phyloP scores from a whole-genome alignment of 1,140 invertebrate species.

The Polypedilum vanderplanki region DNA sequence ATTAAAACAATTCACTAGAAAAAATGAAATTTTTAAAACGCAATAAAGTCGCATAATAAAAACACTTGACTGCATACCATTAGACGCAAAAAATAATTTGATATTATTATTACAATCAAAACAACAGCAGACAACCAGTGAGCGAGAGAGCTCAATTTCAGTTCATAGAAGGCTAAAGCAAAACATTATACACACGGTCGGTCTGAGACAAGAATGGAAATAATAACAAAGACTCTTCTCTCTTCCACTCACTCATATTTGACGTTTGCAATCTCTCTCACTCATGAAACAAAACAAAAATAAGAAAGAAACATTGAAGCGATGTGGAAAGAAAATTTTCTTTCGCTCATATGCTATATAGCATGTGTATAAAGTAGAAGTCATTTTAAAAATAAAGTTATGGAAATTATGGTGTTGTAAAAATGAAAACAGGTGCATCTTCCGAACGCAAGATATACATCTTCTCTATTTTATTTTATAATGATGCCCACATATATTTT shows the following conservation, averaged over 20 bases:
- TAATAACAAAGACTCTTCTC: not conserved
- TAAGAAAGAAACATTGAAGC: too few species aligned
- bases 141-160: too few species aligned
- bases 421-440: slow-evolving; percentile 11
- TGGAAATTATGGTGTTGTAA: slow-evolving; percentile 11
- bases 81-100: slow-evolving; percentile 17
- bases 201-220: not conserved
- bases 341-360: too few species aligned
- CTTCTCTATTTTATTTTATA: not conserved
- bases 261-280: not conserved
- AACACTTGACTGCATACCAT: not conserved
- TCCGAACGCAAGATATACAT: not conserved
- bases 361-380: too few species aligned
- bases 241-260: not conserved
- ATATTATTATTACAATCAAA: not conserved
- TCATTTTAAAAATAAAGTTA: not conserved
- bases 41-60: too few species aligned
- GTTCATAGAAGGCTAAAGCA: not conserved
- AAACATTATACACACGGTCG: not conserved
- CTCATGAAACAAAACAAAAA: not conserved
- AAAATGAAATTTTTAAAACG: too few species aligned
- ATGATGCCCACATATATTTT: not conserved
- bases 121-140: not conserved
- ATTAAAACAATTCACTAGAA: too few species aligned
- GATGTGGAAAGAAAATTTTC: too few species aligned